Conservation (phyloP, 2,797 vertebrate species). For the Petrocephalus sullivani region DNA sequence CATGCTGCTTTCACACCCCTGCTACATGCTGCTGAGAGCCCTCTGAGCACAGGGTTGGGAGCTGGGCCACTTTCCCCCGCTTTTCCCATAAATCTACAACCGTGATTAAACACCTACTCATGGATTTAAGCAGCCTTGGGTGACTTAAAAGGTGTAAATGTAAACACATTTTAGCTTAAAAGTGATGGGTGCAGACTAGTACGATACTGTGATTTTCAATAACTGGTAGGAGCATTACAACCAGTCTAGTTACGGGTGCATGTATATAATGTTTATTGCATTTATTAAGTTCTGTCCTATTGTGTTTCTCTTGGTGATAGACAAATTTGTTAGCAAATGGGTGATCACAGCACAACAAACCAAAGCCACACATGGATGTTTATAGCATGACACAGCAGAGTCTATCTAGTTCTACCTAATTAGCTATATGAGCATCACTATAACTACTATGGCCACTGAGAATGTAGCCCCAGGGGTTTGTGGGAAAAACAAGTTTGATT, state of each 20-base stretch:
- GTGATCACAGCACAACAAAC: not conserved
- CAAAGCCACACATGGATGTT: not conserved
- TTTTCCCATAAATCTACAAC: not conserved
- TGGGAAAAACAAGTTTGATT: not conserved
- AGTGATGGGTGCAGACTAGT: not conserved
- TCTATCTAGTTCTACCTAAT: not conserved
- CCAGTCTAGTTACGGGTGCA: not conserved
- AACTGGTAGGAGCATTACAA: not conserved
- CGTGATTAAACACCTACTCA: not conserved
- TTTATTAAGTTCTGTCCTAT: not conserved
- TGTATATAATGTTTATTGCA: not conserved
- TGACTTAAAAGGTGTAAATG: not conserved
- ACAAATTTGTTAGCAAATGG: not conserved
- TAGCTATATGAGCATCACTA: not conserved
- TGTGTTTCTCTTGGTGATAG: not conserved
- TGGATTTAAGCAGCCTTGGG: not conserved
- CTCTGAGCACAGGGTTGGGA: not conserved
- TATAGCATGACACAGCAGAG: not conserved
- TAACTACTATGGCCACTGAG: not conserved
- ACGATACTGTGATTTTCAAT: not conserved
- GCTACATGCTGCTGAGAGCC: not conserved
- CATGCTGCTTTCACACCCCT: not conserved
- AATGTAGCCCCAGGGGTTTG: not conserved
- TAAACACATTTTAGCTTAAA: not conserved
- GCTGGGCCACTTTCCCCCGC: not conserved